Conservation (phyloP, 2,113 vertebrate species). For the Eulemur rufifrons region DNA sequence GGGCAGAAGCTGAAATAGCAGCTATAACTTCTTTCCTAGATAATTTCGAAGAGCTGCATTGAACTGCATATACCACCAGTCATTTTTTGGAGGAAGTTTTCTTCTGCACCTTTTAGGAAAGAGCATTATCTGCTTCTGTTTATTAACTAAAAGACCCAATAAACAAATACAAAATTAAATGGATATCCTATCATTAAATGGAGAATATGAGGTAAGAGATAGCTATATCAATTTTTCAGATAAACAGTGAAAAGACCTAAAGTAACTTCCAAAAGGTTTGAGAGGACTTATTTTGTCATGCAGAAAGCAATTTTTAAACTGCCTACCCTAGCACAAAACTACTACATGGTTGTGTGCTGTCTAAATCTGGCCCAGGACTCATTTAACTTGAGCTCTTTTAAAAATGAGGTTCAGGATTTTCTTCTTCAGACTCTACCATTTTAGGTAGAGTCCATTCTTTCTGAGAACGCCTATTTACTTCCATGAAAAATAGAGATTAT, state of each 20-base stretch:
- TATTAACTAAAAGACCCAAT: background rate
- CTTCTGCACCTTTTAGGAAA: background rate
- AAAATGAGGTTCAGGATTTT: background rate
- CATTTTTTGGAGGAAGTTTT: background rate
- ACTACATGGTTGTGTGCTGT: background rate
- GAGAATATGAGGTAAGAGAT: background rate
- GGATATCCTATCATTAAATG: background rate
- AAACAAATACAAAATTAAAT: background rate
- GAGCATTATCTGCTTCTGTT: background rate
- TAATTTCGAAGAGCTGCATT: background rate
- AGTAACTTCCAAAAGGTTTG: background rate
- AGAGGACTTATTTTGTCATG: background rate
- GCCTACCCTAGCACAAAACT: background rate
- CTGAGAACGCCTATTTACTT: background rate
- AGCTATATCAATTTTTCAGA: background rate
- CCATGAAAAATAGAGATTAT: background rate
- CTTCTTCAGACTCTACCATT: background rate
- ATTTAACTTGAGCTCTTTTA: conserved; percentile 6
- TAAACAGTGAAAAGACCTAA: background rate
- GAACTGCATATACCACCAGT: background rate
- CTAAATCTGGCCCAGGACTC: background rate
- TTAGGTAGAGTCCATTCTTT: background rate
- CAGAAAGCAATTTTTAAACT: conserved; percentile 10
- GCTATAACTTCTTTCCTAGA: background rate
- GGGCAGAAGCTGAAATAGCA: background rate